These are phyloP conservation scores for Euthynnus affinis DNA, from an alignment of 2,797 vertebrate genomes.

Conservation along the genomic window DNA sequence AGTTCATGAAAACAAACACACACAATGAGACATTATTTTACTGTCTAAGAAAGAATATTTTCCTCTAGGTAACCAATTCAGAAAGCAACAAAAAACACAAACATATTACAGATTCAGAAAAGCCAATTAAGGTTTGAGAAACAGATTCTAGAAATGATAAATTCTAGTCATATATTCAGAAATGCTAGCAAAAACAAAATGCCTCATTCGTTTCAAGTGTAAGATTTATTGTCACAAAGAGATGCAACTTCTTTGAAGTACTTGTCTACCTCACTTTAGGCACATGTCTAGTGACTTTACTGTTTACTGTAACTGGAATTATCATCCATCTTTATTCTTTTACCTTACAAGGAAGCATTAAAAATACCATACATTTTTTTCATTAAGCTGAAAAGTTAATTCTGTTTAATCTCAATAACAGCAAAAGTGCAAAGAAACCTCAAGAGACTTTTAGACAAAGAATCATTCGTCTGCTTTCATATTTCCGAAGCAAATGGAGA, in stretches of 20 bases:
- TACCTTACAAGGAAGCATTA: conserved; percentile 1
- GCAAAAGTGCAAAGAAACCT: conserved; percentile 22
- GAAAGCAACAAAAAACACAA: not conserved
- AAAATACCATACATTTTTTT: conserved; percentile 1
- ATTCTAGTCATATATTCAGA: not conserved
- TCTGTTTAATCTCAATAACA: conserved; percentile 25
- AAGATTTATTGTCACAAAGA: not conserved
- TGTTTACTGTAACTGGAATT: not conserved
- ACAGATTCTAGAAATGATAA: not conserved
- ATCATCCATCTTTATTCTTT: not conserved
- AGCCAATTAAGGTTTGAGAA: not conserved
- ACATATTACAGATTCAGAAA: not conserved
- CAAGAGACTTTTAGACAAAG: conserved; percentile 38
- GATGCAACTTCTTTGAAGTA: not conserved
- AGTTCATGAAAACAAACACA: conserved; percentile 2
- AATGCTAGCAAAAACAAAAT: not conserved
- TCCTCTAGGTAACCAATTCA: not conserved
- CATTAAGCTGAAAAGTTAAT: conserved; percentile 16
- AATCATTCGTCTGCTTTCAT: conserved; percentile 33
- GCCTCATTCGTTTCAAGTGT: conserved; percentile 1
- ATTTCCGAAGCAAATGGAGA: conserved; percentile 45
- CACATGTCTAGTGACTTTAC: not conserved
- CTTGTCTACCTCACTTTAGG: not conserved
- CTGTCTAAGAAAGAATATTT: not conserved
- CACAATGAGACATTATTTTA: conserved; percentile 11